Conservation (phyloP, 2,113 vertebrate species). For the Trichomycterus rosablanca region DNA sequence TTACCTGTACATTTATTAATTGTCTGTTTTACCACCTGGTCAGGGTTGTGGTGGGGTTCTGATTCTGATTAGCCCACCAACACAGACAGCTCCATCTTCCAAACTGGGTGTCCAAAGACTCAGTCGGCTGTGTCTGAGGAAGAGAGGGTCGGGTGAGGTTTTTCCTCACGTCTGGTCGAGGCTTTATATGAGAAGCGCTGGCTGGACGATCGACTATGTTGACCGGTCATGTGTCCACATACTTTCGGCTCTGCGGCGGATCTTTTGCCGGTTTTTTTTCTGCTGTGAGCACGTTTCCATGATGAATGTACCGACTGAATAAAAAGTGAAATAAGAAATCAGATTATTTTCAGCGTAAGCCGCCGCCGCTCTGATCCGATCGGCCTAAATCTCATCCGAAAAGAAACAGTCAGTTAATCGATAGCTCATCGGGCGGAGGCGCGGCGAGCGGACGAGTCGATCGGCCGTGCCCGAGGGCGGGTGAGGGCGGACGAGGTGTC, state of each 20-base stretch:
- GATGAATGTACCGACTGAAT: conserved; percentile 28
- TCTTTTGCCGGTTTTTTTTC: not conserved
- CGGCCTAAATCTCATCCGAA: conserved; percentile 36
- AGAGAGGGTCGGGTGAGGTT: too few relatives aligned
- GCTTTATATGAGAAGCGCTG: too few relatives aligned
- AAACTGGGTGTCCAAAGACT: too few relatives aligned
- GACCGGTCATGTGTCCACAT: not conserved
- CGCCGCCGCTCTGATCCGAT: not conserved
- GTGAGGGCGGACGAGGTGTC: conserved; percentile 39
- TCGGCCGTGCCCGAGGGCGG: conserved; percentile 26
- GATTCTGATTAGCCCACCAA: too few relatives aligned
- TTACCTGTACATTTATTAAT: too few relatives aligned
- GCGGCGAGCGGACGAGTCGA: conserved; percentile 26
- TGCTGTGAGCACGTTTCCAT: conserved; percentile 20
- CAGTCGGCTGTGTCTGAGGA: too few relatives aligned
- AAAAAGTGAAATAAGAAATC: conserved; percentile 33
- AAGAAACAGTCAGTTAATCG: conserved; percentile 45
- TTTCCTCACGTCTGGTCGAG: too few relatives aligned
- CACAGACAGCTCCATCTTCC: too few relatives aligned
- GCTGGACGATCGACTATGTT: too few relatives aligned
- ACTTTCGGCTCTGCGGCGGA: not conserved
- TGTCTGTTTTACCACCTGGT: too few relatives aligned
- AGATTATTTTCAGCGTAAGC: conserved; percentile 19
- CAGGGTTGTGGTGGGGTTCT: too few relatives aligned
- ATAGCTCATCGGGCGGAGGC: conserved; percentile 41